Base-by-base conservation (phyloP, 2,888 invertebrate genomes). In the Xanthorhoe designata region DNA sequence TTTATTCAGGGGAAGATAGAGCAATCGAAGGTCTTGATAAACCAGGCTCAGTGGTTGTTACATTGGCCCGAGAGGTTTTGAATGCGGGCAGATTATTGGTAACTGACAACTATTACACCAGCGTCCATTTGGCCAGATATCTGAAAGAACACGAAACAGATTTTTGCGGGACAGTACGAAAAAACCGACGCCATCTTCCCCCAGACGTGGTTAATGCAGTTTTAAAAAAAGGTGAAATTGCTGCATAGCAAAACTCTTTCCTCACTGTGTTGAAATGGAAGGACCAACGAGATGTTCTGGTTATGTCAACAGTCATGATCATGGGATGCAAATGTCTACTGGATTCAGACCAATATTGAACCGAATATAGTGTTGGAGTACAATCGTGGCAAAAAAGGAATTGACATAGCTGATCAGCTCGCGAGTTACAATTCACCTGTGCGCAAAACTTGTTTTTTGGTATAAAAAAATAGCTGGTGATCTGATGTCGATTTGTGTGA, bases 391-490 rank as follows among this genome's bases (percentile, higher is more conserved):
- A 71, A 71, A 62, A 69, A 65, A 29, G 69, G 69, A 24, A 69
- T 71, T 32, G 69, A 69, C 56, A 19, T 70, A 35, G 64, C 68
- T n/a, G 66, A 72, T 42, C 66, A 72, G 59, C 61, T 70, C 38
- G 66, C 72, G 32, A 72, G 69, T 59, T 72, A 70, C 56, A 68
- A 70, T 53, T 61, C 58, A 18, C 72, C 69, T 29, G 57, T 68
- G 15, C 42, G 69, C 18, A 68, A 71, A 67, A 65, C 71, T 50
- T 50, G 42, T n/a, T 42, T n/a, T 67, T 38, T 69, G 71, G 67
- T 69, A 72, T 60, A 72, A 72, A 66, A 69, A 69, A 50, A 56
- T 69, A 10, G 69, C 66, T 18, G 56, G 18, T 10, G 68, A 71
- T 56, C 49, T 69, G 57, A 38, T 69, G 38, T 47, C 66, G 38